phyloP scores from a whole-genome alignment of 2,888 invertebrate species.

The Drosophila siamana region DNA sequence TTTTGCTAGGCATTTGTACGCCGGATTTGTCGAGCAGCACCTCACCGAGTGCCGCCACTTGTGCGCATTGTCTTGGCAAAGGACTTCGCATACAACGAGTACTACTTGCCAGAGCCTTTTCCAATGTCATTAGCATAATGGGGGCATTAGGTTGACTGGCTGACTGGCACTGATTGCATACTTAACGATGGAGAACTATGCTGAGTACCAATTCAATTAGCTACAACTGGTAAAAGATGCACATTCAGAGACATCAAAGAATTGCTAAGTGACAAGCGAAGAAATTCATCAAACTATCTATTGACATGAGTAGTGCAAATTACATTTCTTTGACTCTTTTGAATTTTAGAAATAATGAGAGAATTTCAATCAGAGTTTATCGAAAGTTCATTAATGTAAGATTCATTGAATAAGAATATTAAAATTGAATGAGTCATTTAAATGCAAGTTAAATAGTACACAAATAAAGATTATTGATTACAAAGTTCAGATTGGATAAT shows the following conservation, averaged over 20 bases:
- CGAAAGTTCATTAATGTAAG: neutral
- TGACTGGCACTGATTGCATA: conserved; percentile 63
- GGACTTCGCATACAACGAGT: conserved; percentile 44
- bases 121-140: conserved; percentile 79
- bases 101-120: conserved; percentile 42
- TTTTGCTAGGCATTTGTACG: conserved; percentile 40
- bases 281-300: conserved; percentile 10
- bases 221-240: conserved; percentile 42
- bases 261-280: neutral
- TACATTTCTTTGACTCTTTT: neutral
- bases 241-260: conserved; percentile 12
- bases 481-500: no score
- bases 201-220: conserved; percentile 72
- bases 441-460: no score
- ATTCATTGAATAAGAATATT: neutral
- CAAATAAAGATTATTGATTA: no score
- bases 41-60: conserved; percentile 51
- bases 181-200: conserved; percentile 59
- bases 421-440: no score
- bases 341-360: neutral
- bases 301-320: conserved; percentile 1
- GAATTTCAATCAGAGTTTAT: neutral
- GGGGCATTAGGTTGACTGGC: conserved; percentile 73
- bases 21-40: conserved; percentile 68
- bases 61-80: conserved; percentile 55